These are phyloP conservation scores for Miichthys miiuy DNA, from an alignment of 2,797 vertebrate genomes.

Conservation along the genomic window DNA sequence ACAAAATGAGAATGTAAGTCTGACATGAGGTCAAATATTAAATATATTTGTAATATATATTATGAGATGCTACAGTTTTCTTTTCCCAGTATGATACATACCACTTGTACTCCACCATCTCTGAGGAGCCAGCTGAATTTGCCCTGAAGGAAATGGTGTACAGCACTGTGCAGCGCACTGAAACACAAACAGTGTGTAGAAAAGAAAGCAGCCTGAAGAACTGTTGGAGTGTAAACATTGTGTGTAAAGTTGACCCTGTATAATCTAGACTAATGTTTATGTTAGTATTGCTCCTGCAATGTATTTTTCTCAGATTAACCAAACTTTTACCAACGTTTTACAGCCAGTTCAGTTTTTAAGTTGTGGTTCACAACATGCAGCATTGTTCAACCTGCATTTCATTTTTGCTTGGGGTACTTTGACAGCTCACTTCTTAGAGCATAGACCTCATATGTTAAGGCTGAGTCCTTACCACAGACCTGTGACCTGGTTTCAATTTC, in stretches of 20 bases:
- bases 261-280: not conserved
- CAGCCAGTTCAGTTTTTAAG: not conserved
- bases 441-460: too few species aligned
- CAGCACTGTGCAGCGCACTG: constrained; percentile 16
- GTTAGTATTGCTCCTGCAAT: too few species aligned
- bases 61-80: not conserved
- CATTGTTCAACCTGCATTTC: not conserved
- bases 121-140: not conserved
- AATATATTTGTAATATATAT: not conserved
- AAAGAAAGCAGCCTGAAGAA: not conserved
- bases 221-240: not conserved
- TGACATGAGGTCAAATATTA: not conserved
- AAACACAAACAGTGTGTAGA: not conserved
- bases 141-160: not conserved
- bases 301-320: not conserved
- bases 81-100: constrained; percentile 26
- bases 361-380: not conserved
- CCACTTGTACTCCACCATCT: constrained; percentile 42
- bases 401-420: too few species aligned
- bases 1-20: constrained; percentile 33
- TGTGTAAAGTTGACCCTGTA: not conserved
- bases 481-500: too few species aligned
- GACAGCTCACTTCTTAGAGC: too few species aligned
- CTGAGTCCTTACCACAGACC: too few species aligned
- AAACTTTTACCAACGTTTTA: too few species aligned